Percentiles rank a stretch among this genome's conserved stretches.
These are phyloP conservation scores for Cryptomyrus ogoouensis DNA, from an alignment of 2,113 vertebrate species.

Conservation along the genomic window DNA sequence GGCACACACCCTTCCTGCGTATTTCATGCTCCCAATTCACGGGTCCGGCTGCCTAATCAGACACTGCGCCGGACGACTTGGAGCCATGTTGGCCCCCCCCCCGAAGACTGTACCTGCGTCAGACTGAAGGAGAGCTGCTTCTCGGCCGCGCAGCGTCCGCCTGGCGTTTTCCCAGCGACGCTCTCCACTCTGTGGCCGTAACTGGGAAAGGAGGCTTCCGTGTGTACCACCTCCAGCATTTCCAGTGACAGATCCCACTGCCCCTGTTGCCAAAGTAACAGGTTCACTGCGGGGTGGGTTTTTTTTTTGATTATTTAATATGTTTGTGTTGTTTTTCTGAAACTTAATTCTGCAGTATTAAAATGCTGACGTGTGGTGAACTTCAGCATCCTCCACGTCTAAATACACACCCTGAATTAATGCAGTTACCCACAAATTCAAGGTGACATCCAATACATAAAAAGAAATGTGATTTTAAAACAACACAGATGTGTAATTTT, in stretches of 20 bases:
- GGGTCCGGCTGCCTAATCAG: conserved; percentile 66
- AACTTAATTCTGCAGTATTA: background rate
- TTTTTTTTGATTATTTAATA: background rate
- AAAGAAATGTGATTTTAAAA: background rate
- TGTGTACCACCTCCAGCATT: background rate
- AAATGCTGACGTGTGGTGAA: background rate
- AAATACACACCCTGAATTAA: background rate
- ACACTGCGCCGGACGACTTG: conserved; percentile 66
- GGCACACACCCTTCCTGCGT: conserved; percentile 62
- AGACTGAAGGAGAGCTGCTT: conserved; percentile 42
- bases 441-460: background rate
- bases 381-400: background rate
- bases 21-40: conserved; percentile 74
- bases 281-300: background rate
- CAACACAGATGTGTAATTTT: background rate
- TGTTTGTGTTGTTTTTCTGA: background rate
- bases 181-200: background rate
- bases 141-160: background rate
- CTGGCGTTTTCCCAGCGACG: background rate
- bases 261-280: background rate
- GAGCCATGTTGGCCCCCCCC: conserved; percentile 39
- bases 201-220: background rate
- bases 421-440: background rate
- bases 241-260: background rate
- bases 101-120: conserved; percentile 41